Conservation (phyloP, 2,888 invertebrate genomes). For the Taphrorychus bicolor region DNA sequence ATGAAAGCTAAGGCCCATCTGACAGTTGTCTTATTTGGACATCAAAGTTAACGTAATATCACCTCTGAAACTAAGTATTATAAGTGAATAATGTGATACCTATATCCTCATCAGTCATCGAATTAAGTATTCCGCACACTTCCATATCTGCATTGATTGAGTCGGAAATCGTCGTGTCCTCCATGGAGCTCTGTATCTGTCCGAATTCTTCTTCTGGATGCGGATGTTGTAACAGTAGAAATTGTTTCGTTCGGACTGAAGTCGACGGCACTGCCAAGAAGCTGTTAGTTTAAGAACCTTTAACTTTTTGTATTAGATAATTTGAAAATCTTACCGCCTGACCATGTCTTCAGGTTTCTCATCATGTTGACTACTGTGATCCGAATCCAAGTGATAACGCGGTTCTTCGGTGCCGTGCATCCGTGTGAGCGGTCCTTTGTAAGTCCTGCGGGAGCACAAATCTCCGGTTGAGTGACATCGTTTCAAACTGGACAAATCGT, state of each 20-base stretch:
- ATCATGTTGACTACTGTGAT: slow-evolving; percentile 63
- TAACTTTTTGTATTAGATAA: too few species aligned
- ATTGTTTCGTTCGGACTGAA: slow-evolving; percentile 54
- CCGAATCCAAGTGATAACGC: slow-evolving; percentile 62
- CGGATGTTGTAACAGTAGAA: slow-evolving; percentile 54
- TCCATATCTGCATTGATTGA: slow-evolving; percentile 63
- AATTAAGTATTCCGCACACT: slow-evolving; percentile 60
- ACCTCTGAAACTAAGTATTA: too few species aligned
- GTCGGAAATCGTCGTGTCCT: slow-evolving; percentile 62
- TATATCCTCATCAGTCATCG: slow-evolving; percentile 54
- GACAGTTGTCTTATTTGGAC: too few species aligned
- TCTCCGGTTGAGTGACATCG: slow-evolving; percentile 64
- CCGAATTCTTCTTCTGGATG: slow-evolving; percentile 56
- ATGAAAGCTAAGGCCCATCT: too few species aligned
- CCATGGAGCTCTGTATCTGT: slow-evolving; percentile 61
- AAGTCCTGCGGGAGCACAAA: slow-evolving; percentile 57
- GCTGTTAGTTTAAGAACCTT: slow-evolving; percentile 45
- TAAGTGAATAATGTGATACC: too few species aligned
- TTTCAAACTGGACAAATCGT: slow-evolving; percentile 57
- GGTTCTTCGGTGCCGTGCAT: slow-evolving; percentile 58
- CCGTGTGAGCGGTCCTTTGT: slow-evolving; percentile 53
- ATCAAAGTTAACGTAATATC: too few species aligned
- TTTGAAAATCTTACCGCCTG: slow-evolving; percentile 30
- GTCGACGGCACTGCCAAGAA: slow-evolving; percentile 58
- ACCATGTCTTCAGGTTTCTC: slow-evolving; percentile 63